These are phyloP conservation scores for Axis porcinus DNA, from an alignment of 2,113 vertebrate species.

Conservation along the genomic window DNA sequence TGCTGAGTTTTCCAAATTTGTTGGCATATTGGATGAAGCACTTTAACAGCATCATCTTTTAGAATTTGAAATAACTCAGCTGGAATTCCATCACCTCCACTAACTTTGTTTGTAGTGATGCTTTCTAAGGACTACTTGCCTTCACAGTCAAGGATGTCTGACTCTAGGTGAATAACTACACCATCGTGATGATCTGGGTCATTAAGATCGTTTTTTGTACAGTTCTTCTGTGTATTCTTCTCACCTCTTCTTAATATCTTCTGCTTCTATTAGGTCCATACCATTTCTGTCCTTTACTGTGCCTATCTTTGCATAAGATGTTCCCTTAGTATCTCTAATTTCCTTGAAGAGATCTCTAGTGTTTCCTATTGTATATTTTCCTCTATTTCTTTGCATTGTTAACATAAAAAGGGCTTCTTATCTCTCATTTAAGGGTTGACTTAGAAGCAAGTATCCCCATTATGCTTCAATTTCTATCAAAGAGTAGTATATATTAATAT, in stretches of 20 bases:
- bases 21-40: not conserved
- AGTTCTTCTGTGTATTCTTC: not conserved
- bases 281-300: not conserved
- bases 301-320: not conserved
- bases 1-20: not conserved
- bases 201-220: not conserved
- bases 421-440: not conserved
- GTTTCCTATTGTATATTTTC: not conserved
- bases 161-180: not conserved
- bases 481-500: not conserved
- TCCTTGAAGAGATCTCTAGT: not conserved
- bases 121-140: not conserved
- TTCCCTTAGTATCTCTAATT: not conserved
- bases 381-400: not conserved
- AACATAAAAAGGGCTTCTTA: not conserved
- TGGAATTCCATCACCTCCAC: not conserved
- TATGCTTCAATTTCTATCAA: not conserved
- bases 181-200: not conserved
- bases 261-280: not conserved
- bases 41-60: not conserved
- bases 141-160: not conserved
- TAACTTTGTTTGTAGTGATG: not conserved
- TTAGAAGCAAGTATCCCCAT: not conserved
- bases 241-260: not conserved
- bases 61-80: not conserved